Evolutionary conservation across 2,797 vertebrate species (phyloP), one percentile per base, ranked within the genome.

Genomic region (Podargus strigoides): DNA sequence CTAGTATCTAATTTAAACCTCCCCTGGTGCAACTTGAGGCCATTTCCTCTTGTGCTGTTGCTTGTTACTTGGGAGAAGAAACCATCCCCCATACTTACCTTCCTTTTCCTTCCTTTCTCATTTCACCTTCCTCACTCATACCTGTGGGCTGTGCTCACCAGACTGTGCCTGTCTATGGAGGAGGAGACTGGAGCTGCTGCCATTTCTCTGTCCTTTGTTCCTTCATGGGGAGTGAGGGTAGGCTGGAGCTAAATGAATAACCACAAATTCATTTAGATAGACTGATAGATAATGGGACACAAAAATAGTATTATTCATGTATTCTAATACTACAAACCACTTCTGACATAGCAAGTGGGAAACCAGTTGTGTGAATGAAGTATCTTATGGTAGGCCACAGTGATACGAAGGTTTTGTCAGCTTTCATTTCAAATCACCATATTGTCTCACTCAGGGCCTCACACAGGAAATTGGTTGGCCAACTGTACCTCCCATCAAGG

Each of bases 391-490:
- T 3, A 36, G 22, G 18, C 32, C 66, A 46, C 52, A 50, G 41
- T 26, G 32, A 16, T 21, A 53, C 0, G 3, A 78, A 74, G 27
- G 5, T 58, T 88, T 78, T 41, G 24, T 69, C 41, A 82, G 23
- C 18, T 10, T 50, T 64, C 2, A 7, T 64, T 52, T 56, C 50
- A 64, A 67, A 58, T 46, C 70, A 34, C 37, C n/a, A 6, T 14
- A 24, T 39, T 68, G 46, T 5, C 53, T 59, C 1, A 0, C 24
- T 52, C 41, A 27, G 20, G 59, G 26, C 16, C 32, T 77, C 53
- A 36, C 19, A 18, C 0, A 0, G 53, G 12, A 30, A 21, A 46
- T 3, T 2, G 4, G 8, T 5, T 12, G 8, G 22, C 46, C 44
- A 67, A 11, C 39, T 1, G 0, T 44, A 44, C 5, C 3, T 56